Evolutionary conservation across 2,113 vertebrate genomes (phyloP).

Genomic region (Neotoma lepida): DNA sequence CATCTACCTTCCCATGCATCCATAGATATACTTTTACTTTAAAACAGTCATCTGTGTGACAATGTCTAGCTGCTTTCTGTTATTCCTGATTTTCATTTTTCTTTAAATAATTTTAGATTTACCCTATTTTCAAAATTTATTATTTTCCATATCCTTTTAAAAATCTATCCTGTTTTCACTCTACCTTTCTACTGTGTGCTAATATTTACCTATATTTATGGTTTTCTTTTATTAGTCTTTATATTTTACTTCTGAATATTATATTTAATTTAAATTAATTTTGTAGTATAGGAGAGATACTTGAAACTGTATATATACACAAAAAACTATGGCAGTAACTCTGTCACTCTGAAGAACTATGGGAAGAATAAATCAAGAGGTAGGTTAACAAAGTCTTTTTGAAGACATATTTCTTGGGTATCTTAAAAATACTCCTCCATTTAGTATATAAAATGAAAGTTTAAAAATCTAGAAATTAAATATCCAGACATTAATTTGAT

Average conservation of each 20-base stretch:
- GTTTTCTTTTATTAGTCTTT: background rate
- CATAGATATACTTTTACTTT: too few relatives aligned
- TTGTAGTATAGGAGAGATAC: conserved; percentile 23
- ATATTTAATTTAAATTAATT: conserved; percentile 42
- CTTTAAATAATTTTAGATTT: conserved; percentile 19
- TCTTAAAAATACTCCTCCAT: background rate
- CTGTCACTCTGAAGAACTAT: background rate
- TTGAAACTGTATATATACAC: background rate
- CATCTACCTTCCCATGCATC: background rate
- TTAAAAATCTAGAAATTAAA: conserved; percentile 48
- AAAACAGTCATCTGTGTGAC: background rate
- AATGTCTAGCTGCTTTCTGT: background rate
- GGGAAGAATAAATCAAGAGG: conserved; percentile 20
- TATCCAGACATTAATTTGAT: conserved; percentile 1
- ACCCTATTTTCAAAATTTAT: background rate
- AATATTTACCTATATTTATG: background rate
- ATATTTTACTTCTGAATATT: background rate
- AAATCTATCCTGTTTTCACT: background rate
- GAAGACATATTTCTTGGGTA: background rate
- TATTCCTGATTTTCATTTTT: conserved; percentile 36
- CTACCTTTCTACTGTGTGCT: background rate
- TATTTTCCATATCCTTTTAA: background rate
- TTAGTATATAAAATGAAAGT: conserved; percentile 13
- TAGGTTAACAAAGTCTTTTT: conserved; percentile 20
- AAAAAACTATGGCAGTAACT: background rate